phyloP scores from a whole-genome alignment of 2,888 invertebrate genomes.

The Xestia rhomboidea region DNA sequence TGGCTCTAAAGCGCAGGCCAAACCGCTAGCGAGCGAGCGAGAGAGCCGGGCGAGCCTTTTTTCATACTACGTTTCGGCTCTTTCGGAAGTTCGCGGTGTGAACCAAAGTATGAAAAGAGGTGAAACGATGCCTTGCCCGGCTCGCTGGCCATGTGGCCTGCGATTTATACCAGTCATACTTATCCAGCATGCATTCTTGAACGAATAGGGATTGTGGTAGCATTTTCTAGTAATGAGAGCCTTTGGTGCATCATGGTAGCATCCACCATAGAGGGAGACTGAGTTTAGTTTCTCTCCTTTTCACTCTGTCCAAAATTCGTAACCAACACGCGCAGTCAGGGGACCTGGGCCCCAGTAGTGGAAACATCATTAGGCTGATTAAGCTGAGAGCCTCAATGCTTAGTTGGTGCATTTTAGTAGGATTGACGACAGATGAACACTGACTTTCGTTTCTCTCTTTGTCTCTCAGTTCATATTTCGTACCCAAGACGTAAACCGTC shows the following conservation, averaged over 20 bases:
- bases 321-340: background rate
- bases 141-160: too few species aligned
- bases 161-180: too few species aligned
- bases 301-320: background rate
- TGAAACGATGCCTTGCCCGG: too few species aligned
- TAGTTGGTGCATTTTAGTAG: background rate
- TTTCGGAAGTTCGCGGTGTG: too few species aligned
- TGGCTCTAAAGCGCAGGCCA: too few species aligned
- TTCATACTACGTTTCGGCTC: too few species aligned
- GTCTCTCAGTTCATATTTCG: background rate
- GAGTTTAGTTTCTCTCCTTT: background rate
- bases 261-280: background rate
- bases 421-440: background rate
- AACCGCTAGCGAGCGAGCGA: too few species aligned
- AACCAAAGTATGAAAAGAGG: too few species aligned
- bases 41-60: too few species aligned
- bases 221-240: too few species aligned
- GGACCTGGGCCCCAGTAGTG: background rate
- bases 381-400: background rate
- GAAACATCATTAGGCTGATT: background rate
- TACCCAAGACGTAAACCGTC: background rate
- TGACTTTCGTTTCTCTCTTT: background rate
- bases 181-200: too few species aligned
- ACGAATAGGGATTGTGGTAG: background rate
- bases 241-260: background rate